Evolutionary conservation across 2,113 vertebrate species (phyloP).

Genomic region (Amphilophus citrinellus): DNA sequence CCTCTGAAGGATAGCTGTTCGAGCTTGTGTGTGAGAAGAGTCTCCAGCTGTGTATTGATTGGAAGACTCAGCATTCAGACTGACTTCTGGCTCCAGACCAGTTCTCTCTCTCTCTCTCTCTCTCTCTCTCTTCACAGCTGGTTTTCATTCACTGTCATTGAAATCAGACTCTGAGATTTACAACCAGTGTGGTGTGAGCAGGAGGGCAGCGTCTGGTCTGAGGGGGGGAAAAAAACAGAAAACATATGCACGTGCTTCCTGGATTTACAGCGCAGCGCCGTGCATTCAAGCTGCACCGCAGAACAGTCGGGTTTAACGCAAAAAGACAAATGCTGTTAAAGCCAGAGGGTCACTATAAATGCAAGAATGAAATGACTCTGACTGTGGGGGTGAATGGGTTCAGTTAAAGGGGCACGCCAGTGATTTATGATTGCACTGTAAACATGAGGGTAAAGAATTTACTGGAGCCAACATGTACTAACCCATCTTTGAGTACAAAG

Average conservation of each 20-base stretch:
- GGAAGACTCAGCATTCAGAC: slow-evolving; percentile 18
- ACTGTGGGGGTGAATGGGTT: neutral
- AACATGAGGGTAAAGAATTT: too few relatives aligned
- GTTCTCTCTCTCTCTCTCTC: neutral
- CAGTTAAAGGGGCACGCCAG: neutral
- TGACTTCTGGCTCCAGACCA: slow-evolving; percentile 29
- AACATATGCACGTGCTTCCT: neutral
- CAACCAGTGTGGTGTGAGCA: slow-evolving; percentile 7
- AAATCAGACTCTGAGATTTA: slow-evolving; percentile 24
- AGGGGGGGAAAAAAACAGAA: neutral
- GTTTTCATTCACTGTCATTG: slow-evolving; percentile 23
- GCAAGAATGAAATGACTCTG: neutral
- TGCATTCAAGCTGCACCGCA: neutral
- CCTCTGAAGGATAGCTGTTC: slow-evolving; percentile 1
- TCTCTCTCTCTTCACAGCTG: slow-evolving; percentile 22
- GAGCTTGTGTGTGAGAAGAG: neutral
- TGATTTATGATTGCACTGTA: neutral
- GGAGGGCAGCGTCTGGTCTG: slow-evolving; percentile 10
- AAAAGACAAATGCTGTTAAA: neutral
- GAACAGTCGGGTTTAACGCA: neutral
- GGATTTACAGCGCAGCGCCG: neutral
- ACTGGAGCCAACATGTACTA: too few relatives aligned
- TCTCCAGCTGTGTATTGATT: slow-evolving; percentile 45
- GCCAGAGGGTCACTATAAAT: neutral
- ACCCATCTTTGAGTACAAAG: too few relatives aligned